phyloP scores from a whole-genome alignment of 1,140 invertebrate species.

The Ganaspis sp. region DNA sequence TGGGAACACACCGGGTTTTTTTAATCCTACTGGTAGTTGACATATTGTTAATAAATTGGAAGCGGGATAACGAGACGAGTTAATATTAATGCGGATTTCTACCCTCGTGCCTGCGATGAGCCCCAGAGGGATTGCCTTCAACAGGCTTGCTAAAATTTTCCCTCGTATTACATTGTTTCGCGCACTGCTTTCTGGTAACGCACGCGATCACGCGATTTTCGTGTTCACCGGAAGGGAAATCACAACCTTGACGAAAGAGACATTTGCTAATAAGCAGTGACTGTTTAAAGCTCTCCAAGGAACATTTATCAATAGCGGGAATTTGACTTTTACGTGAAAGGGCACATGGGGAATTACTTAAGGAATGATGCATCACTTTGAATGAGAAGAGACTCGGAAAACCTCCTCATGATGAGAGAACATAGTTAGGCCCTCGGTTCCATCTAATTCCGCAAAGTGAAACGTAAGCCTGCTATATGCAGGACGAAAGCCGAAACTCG shows the following conservation, averaged over 20 bases:
- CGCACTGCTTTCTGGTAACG: neutral
- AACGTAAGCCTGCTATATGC: conserved; percentile 71
- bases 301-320: neutral
- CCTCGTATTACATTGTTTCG: neutral
- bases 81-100: conserved; percentile 44
- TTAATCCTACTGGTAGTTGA: neutral
- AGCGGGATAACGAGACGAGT: conserved; percentile 38
- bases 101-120: conserved; percentile 43
- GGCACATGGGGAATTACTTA: conserved; percentile 40
- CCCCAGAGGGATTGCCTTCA: conserved; percentile 32
- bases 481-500: conserved; percentile 65
- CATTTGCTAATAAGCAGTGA: conserved; percentile 35
- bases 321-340: conserved; percentile 42
- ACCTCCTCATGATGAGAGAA: neutral
- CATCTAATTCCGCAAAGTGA: conserved; percentile 71
- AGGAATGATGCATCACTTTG: conserved; percentile 41
- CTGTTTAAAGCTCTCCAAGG: conserved; percentile 23
- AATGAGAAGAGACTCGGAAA: neutral
- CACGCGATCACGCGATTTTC: conserved; percentile 58
- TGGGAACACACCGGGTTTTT: too few species aligned
- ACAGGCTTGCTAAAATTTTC: conserved; percentile 36
- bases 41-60: conserved; percentile 50
- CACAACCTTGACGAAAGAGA: conserved; percentile 49
- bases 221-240: conserved; percentile 54
- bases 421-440: conserved; percentile 48